Conservation (phyloP, 2,113 vertebrate genomes). For the Sula dactylatra region DNA sequence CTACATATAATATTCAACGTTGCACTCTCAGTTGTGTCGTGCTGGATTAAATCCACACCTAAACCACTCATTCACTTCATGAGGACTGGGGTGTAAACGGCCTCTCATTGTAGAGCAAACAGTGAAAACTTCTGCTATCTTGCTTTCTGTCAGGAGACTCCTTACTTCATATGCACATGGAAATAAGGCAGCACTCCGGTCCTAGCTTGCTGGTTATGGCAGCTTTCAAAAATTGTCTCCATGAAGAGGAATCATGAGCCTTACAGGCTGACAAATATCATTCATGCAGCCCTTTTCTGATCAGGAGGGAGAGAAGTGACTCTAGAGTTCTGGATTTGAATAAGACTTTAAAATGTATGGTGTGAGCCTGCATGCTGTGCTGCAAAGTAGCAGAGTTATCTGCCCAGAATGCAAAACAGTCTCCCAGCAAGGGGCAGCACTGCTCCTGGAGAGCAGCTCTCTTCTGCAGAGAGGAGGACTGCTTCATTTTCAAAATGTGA, state of each 20-base stretch:
- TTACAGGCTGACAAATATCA: neutral
- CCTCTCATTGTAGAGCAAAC: neutral
- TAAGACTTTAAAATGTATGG: neutral
- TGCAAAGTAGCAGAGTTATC: neutral
- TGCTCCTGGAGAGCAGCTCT: constrained; percentile 26
- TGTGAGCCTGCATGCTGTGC: neutral
- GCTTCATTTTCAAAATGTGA: neutral
- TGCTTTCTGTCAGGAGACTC: neutral
- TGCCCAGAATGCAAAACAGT: constrained; percentile 26
- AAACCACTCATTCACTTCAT: neutral
- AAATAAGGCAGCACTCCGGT: neutral
- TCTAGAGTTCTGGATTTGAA: neutral
- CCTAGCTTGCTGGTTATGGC: neutral
- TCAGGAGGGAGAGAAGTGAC: neutral
- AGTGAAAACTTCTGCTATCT: neutral
- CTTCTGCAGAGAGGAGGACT: neutral
- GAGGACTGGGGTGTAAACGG: neutral
- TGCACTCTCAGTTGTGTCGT: neutral
- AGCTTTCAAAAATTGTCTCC: neutral
- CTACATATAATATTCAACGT: rapidly evolving
- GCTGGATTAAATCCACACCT: neutral
- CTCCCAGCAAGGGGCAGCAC: constrained; percentile 60
- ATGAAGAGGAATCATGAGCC: neutral
- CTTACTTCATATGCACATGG: neutral
- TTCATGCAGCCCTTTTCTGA: neutral